Evolutionary conservation across 2,888 invertebrate species (phyloP), one percentile per base, ranked within the genome.

Genomic region (Globia sparganii): DNA sequence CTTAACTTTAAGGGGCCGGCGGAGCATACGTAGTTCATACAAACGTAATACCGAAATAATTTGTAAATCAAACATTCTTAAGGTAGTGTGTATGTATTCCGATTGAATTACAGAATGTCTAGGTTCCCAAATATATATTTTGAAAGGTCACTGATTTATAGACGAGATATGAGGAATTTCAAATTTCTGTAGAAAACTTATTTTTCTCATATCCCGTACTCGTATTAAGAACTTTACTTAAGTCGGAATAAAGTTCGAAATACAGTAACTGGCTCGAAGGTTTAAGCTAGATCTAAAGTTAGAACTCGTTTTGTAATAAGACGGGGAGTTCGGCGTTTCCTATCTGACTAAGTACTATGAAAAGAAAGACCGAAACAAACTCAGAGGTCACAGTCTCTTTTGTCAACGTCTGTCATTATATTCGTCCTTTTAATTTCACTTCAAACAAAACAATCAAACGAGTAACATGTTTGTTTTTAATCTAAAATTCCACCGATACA

Each of bases 381-480:
- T 56, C 56, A n/a, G 5, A 56, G 56, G 13, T 56, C 56, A 56
- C 56, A 58, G 15, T 15, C 56, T 56, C 28, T 28, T 28, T 58
- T 58, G 58, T 6, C 18, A 59, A 18, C 2, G 9, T 21, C 31
- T 18, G 31, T 8, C 11, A 11, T 21, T 21, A 37, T 66, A 67
- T 56, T 56, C 25, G 9, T 31, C n/a, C 21, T 34, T 9, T 4
- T n/a, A n/a, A 61, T 34, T 31, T n/a, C 31, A n/a, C 49, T n/a
- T 37, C 0, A 43, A 43, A 59, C 64, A 75, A 49, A 81, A 84
- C 81, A 82, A 82, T 81, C 18, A 59, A 84, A 85, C 28, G 21
- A 43, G 64, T 34, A 49, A 58, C 25, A 68, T 92, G 91, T 92
- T 92, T 91, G 86, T 81, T 91, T 93, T 93, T 90, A 91, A 93